These are phyloP conservation scores for Brachyptera putata DNA, from an alignment of 2,888 invertebrate genomes.

Conservation along the genomic window DNA sequence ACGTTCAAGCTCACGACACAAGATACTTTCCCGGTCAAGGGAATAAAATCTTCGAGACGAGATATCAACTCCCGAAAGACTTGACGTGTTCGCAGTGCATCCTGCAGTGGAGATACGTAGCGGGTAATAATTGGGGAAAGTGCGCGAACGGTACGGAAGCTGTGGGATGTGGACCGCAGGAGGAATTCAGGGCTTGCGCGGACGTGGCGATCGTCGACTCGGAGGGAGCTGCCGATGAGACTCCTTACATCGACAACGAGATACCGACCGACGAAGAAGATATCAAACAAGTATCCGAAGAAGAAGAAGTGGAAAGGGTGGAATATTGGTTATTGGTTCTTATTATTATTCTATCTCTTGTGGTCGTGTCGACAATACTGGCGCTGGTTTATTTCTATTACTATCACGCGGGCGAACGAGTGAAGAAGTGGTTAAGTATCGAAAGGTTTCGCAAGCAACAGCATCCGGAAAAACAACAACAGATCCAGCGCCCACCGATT, in stretches of 20 bases:
- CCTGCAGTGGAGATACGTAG: constrained; percentile 84
- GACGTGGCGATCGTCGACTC: constrained; percentile 68
- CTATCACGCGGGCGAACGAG: constrained; percentile 65
- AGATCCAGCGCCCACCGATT: background rate
- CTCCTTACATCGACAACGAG: constrained; percentile 45
- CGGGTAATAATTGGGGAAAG: constrained; percentile 76
- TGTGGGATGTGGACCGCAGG: constrained; percentile 84
- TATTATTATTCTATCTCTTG: constrained; percentile 61
- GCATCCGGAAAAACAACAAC: too few species aligned
- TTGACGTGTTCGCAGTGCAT: constrained; percentile 77
- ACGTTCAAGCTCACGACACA: background rate
- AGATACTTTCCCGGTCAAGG: constrained; percentile 48
- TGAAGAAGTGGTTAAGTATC: constrained; percentile 39
- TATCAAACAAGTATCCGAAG: constrained; percentile 44
- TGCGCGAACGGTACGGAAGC: constrained; percentile 51
- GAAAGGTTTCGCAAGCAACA: background rate
- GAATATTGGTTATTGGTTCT: constrained; percentile 43
- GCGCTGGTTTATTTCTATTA: constrained; percentile 69
- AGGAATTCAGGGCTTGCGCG: constrained; percentile 81
- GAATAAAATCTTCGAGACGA: constrained; percentile 73
- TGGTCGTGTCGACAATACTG: constrained; percentile 60
- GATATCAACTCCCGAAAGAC: constrained; percentile 59
- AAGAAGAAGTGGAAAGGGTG: constrained; percentile 29
- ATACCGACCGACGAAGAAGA: constrained; percentile 43
- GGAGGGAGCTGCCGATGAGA: constrained; percentile 42